phyloP scores from a whole-genome alignment of 2,113 vertebrate genomes.

The Erpornis zantholeuca region DNA sequence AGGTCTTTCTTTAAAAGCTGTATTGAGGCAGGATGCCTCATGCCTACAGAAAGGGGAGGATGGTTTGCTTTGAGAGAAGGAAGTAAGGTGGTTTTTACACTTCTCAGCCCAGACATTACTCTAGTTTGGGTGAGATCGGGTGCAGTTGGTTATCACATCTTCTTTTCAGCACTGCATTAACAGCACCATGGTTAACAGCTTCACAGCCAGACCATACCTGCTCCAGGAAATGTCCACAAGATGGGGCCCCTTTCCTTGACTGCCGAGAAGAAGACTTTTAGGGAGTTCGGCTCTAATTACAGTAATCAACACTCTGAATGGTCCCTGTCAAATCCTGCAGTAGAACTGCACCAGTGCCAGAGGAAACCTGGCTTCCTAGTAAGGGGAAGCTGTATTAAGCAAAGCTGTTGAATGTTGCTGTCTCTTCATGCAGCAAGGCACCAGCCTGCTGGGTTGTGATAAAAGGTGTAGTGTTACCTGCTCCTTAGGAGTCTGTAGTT shows the following conservation, averaged over 20 bases:
- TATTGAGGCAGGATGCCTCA: background rate
- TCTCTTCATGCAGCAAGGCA: rapidly evolving
- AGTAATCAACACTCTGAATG: background rate
- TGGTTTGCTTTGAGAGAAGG: background rate
- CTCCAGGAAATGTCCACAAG: constrained; percentile 8
- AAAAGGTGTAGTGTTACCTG: background rate
- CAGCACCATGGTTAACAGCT: background rate
- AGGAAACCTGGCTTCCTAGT: background rate
- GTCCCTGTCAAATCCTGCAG: background rate
- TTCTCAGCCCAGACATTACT: background rate
- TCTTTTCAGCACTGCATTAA: background rate
- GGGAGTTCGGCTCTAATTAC: background rate
- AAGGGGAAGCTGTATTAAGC: background rate
- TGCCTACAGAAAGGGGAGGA: background rate
- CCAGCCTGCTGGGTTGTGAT: background rate
- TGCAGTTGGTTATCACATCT: background rate
- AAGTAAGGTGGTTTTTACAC: rapidly evolving
- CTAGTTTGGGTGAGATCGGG: rapidly evolving
- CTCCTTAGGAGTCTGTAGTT: background rate
- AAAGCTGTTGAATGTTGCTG: background rate
- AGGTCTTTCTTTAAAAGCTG: background rate
- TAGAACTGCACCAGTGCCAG: background rate
- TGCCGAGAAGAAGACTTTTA: background rate
- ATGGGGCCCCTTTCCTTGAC: background rate
- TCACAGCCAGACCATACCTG: background rate